Conservation (phyloP, 2,888 invertebrate species). For the Dilophus febrilis region DNA sequence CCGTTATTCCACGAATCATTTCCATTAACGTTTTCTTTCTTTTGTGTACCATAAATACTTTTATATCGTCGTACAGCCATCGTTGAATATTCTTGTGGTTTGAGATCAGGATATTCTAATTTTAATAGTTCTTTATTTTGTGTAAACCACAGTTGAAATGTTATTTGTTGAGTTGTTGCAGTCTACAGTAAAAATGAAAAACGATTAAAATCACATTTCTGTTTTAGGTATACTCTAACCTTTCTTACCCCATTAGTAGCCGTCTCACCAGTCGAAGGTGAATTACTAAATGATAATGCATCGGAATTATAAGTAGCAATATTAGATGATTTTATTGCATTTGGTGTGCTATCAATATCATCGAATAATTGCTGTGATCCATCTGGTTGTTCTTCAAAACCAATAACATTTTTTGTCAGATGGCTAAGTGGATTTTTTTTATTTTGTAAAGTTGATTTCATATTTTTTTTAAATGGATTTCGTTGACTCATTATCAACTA, state of each 20-base stretch:
- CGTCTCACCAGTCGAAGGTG: no score
- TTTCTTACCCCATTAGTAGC: no score
- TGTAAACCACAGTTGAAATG: slow-evolving; percentile 42
- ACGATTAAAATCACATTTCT: not conserved
- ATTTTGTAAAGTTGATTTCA: slow-evolving; percentile 12
- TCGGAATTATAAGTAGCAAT: no score
- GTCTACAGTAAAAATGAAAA: slow-evolving; percentile 6
- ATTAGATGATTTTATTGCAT: no score
- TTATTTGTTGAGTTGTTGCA: slow-evolving; percentile 28
- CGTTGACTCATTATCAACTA: slow-evolving; percentile 26
- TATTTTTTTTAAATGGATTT: slow-evolving; percentile 34
- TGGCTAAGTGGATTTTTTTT: slow-evolving; percentile 26
- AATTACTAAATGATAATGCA: no score
- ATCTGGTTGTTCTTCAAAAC: slow-evolving; percentile 6
- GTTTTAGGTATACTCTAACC: no score
- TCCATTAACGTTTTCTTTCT: slow-evolving; percentile 12
- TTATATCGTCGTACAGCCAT: slow-evolving; percentile 24
- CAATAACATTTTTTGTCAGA: slow-evolving; percentile 13
- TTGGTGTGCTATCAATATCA: not conserved
- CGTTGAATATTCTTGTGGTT: slow-evolving; percentile 37
- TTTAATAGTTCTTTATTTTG: slow-evolving; percentile 38
- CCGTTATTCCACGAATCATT: slow-evolving; percentile 10
- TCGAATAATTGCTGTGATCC: not conserved
- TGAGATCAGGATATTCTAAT: slow-evolving; percentile 36
- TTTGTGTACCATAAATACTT: slow-evolving; percentile 15